phyloP scores from a whole-genome alignment of 2,888 invertebrate genomes.

The Trachelus iudaicus region DNA sequence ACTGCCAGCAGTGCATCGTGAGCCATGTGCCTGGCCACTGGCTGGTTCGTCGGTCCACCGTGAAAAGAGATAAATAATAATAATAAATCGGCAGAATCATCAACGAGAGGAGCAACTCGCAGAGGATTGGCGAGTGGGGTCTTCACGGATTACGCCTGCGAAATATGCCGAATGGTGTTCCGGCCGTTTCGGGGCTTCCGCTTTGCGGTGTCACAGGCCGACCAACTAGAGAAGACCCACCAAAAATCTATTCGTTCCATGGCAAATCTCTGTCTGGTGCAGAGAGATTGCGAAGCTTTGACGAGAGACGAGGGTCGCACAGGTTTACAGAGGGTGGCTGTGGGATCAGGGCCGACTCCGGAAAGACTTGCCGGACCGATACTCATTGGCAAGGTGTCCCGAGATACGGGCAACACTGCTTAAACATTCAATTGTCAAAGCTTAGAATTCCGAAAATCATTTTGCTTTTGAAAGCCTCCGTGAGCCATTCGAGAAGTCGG shows the following conservation, averaged over 20 bases:
- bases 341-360: background rate
- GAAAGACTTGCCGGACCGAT: background rate
- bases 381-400: background rate
- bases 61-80: no score
- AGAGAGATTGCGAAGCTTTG: slow-evolving; percentile 35
- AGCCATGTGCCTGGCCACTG: no score
- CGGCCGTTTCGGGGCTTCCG: slow-evolving; percentile 17
- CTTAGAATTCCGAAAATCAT: no score
- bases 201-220: slow-evolving; percentile 10
- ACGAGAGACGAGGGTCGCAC: slow-evolving; percentile 28
- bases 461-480: no score
- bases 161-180: slow-evolving; percentile 6
- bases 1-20: no score
- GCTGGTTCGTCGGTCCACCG: no score
- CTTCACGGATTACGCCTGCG: background rate
- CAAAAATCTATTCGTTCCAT: slow-evolving; percentile 40
- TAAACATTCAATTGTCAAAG: no score
- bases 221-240: slow-evolving; percentile 34
- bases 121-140: background rate
- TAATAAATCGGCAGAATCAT: no score
- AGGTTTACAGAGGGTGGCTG: background rate
- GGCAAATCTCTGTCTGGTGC: slow-evolving; percentile 32
- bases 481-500: no score
- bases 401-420: no score
- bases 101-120: no score